These are phyloP conservation scores for Rhinophrynus dorsalis DNA, from an alignment of 2,797 vertebrate genomes.

Conservation along the genomic window DNA sequence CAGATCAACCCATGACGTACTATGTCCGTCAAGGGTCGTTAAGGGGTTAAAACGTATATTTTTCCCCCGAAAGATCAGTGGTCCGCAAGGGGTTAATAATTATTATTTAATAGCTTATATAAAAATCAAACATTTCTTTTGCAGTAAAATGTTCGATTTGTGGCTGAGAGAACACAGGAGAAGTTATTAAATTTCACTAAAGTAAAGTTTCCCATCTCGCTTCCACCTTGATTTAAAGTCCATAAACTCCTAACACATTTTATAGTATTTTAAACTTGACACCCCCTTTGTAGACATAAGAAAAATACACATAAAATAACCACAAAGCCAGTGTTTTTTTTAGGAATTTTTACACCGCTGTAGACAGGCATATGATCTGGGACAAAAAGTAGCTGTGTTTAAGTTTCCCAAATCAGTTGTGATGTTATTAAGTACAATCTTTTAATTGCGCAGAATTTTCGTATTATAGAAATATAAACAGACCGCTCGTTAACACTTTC, in stretches of 20 bases:
- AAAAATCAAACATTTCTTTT: not conserved
- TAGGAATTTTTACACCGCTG: not conserved
- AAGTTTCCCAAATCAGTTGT: not conserved
- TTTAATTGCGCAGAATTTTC: not conserved
- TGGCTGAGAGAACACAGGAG: not conserved
- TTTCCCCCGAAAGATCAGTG: too few relatives aligned
- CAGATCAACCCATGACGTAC: too few relatives aligned
- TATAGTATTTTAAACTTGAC: conserved; percentile 37
- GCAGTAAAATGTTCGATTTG: conserved; percentile 2
- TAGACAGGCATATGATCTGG: not conserved
- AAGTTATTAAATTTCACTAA: not conserved
- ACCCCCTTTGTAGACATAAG: conserved; percentile 26
- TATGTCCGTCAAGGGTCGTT: too few relatives aligned
- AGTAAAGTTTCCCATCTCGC: not conserved
- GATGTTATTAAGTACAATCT: not conserved
- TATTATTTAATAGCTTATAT: too few relatives aligned
- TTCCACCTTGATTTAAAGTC: conserved; percentile 24
- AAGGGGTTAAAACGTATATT: too few relatives aligned
- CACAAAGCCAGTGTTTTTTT: conserved; percentile 11
- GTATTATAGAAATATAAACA: not conserved
- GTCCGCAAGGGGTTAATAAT: too few relatives aligned
- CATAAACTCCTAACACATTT: conserved; percentile 35
- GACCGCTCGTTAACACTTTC: too few relatives aligned
- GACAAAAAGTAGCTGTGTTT: not conserved
- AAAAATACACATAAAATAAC: conserved; percentile 35